These are phyloP conservation scores for Chaitophorus viminalis DNA, from an alignment of 2,888 invertebrate genomes.

Conservation along the genomic window DNA sequence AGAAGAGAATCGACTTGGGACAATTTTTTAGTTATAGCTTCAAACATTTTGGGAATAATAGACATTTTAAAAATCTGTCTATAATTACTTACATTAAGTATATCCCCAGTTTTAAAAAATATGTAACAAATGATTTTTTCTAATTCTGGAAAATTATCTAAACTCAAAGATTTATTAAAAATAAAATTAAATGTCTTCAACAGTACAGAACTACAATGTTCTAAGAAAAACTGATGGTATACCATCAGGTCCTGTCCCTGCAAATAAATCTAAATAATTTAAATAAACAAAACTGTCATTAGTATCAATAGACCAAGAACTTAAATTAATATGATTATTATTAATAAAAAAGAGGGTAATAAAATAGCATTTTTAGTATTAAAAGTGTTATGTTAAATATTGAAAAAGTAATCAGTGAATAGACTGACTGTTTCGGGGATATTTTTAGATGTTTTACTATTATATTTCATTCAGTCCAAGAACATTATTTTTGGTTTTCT, in stretches of 20 bases:
- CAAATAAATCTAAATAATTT: not conserved
- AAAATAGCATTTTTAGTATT: not conserved
- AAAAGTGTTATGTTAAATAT: not conserved
- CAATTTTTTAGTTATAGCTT: too few relatives aligned
- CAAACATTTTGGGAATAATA: too few relatives aligned
- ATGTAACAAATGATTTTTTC: not conserved
- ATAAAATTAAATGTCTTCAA: not conserved
- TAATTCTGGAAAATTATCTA: not conserved
- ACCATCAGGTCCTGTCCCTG: not conserved
- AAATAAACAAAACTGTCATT: not conserved
- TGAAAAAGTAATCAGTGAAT: not conserved
- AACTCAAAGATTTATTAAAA: not conserved
- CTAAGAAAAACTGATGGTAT: constrained; percentile 6
- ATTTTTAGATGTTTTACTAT: not conserved
- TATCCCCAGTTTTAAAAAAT: not conserved
- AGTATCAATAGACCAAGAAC: not conserved
- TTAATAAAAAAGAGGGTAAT: not conserved
- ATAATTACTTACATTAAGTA: not conserved
- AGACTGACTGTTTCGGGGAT: not conserved
- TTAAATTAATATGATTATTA: not conserved
- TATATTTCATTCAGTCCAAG: constrained; percentile 1
- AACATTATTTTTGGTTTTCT: not conserved
- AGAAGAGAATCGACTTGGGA: too few relatives aligned
- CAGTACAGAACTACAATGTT: not conserved
- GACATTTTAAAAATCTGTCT: too few relatives aligned